Evolutionary conservation across 1,140 invertebrate species (phyloP).

Genomic region (Helicoverpa zea): DNA sequence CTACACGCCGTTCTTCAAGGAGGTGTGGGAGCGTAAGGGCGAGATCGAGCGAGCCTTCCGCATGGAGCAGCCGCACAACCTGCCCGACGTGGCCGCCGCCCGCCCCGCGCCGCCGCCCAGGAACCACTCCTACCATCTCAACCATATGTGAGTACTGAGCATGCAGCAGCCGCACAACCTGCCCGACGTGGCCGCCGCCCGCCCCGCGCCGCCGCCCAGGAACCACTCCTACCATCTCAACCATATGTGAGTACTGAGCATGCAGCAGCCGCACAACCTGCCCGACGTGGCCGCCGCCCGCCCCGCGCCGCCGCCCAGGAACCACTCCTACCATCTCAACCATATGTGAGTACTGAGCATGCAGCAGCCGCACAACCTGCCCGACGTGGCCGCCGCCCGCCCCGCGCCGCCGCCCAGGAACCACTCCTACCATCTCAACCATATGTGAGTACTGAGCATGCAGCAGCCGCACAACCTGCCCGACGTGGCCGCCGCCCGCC

Average conservation of each 20-base stretch:
- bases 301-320: constrained; percentile 89
- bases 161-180: constrained; percentile 88
- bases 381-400: constrained; percentile 84
- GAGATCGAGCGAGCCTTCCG: constrained; percentile 97
- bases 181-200: constrained; percentile 82
- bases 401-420: constrained; percentile 89
- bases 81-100: constrained; percentile 82
- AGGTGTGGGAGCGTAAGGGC: constrained; percentile 98
- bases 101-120: constrained; percentile 89
- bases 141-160: constrained; percentile 88
- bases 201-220: constrained; percentile 89
- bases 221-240: constrained; percentile 91
- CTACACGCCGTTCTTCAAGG: constrained; percentile 98
- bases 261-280: constrained; percentile 88
- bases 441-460: constrained; percentile 86
- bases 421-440: constrained; percentile 91
- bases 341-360: constrained; percentile 87
- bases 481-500: constrained; percentile 85
- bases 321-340: constrained; percentile 91
- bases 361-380: constrained; percentile 88
- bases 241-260: constrained; percentile 87
- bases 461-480: constrained; percentile 88
- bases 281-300: constrained; percentile 84
- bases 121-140: constrained; percentile 91
- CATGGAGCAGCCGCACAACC: constrained; percentile 92